phyloP scores from a whole-genome alignment of 2,113 vertebrate genomes.

The Amia ocellicauda region DNA sequence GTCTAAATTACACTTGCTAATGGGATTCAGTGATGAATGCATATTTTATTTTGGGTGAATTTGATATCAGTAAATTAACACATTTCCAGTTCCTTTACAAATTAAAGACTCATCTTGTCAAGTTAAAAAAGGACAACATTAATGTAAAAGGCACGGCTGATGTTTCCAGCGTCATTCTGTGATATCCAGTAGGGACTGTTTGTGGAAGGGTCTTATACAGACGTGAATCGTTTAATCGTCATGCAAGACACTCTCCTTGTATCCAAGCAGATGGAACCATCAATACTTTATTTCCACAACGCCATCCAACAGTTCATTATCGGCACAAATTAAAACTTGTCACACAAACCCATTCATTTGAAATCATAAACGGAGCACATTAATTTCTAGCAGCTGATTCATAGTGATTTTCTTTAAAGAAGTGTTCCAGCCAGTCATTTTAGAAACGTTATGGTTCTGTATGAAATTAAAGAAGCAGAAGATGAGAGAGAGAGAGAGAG shows the following conservation, averaged over 20 bases:
- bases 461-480: no score
- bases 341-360: conserved; percentile 15
- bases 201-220: conserved; percentile 1
- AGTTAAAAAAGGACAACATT: conserved; percentile 25
- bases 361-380: conserved; percentile 20
- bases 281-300: conserved; percentile 56
- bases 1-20: conserved; percentile 66
- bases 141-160: conserved; percentile 6
- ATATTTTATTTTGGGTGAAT: conserved; percentile 28
- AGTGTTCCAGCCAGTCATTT: no score
- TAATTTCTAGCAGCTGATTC: conserved; percentile 5
- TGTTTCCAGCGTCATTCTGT: conserved; percentile 7
- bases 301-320: conserved; percentile 28
- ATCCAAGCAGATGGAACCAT: conserved; percentile 53
- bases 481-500: no score
- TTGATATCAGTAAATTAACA: conserved; percentile 32
- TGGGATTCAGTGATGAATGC: conserved; percentile 37
- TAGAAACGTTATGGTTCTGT: no score
- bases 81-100: conserved; percentile 49
- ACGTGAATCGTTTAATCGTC: conserved; percentile 2
- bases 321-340: conserved; percentile 12
- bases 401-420: conserved; percentile 15
- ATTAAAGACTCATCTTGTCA: conserved; percentile 42
- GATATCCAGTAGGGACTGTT: conserved; percentile 14
- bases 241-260: conserved; percentile 1